phyloP scores from a whole-genome alignment of 2,888 invertebrate genomes.

The Sepioteuthis lessoniana region DNA sequence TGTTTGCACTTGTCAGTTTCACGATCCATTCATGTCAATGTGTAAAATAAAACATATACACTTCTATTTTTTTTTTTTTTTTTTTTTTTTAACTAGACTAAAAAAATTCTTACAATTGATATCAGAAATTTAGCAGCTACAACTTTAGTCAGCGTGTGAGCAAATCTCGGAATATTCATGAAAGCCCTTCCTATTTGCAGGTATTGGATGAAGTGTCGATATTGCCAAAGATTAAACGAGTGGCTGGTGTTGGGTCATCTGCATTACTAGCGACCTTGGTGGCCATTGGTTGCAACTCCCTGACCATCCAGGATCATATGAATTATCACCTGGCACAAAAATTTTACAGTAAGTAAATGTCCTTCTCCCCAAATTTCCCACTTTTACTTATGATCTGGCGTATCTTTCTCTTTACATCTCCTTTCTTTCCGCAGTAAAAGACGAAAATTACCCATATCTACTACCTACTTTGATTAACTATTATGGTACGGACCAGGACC shows the following conservation, averaged over 20 bases:
- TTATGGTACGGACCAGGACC: not conserved
- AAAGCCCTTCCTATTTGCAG: not conserved
- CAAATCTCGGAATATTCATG: too few species aligned
- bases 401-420: too few species aligned
- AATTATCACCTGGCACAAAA: not conserved
- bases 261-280: not conserved
- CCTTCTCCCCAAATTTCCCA: not conserved
- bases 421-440: not conserved
- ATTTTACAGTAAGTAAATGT: not conserved
- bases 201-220: not conserved
- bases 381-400: too few species aligned
- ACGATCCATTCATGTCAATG: too few species aligned
- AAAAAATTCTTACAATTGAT: too few species aligned
- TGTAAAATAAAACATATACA: too few species aligned
- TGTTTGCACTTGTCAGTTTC: too few species aligned
- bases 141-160: too few species aligned
- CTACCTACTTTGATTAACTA: not conserved
- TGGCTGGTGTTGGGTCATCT: not conserved
- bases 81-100: too few species aligned
- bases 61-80: too few species aligned
- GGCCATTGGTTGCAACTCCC: not conserved
- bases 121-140: too few species aligned
- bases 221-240: not conserved
- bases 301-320: not conserved
- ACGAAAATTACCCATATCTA: not conserved